Percentiles rank a stretch among this genome's conserved stretches.
Evolutionary conservation across 2,113 vertebrate species (phyloP).

Genomic region (Physeter macrocephalus): DNA sequence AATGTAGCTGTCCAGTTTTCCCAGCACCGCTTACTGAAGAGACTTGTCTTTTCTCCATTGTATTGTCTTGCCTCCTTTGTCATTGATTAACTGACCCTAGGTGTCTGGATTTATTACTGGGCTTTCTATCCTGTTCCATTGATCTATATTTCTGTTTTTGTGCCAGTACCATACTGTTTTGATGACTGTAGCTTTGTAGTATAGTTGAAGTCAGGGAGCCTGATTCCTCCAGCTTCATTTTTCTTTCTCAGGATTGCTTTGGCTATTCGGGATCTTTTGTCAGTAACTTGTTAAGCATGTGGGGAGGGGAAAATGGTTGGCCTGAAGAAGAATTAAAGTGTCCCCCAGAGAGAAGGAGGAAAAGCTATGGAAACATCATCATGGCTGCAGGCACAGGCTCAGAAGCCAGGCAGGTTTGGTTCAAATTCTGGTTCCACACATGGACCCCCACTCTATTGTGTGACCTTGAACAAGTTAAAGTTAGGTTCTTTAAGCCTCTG

Average conservation of each 20-base stretch:
- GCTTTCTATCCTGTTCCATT: not conserved
- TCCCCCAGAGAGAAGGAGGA: not conserved
- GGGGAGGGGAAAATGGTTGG: not conserved
- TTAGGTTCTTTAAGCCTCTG: not conserved
- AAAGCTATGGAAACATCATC: not conserved
- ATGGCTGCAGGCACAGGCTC: not conserved
- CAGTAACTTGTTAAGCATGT: not conserved
- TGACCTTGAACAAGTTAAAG: not conserved
- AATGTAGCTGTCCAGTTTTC: no score
- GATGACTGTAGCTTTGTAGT: not conserved
- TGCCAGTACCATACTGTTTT: not conserved
- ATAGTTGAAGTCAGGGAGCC: not conserved
- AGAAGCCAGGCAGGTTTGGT: not conserved
- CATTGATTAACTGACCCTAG: not conserved
- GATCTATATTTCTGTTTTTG: not conserved
- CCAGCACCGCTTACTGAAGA: not conserved
- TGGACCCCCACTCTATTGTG: not conserved
- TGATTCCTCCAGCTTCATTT: not conserved
- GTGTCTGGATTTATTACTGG: not conserved
- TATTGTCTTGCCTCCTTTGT: not conserved
- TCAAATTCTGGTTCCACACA: not conserved
- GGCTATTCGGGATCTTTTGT: not conserved
- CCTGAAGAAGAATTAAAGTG: not conserved
- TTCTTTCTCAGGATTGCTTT: not conserved
- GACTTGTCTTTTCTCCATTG: not conserved